Evolutionary conservation across 2,888 invertebrate genomes (phyloP).

Genomic region (Parnassius apollo): DNA sequence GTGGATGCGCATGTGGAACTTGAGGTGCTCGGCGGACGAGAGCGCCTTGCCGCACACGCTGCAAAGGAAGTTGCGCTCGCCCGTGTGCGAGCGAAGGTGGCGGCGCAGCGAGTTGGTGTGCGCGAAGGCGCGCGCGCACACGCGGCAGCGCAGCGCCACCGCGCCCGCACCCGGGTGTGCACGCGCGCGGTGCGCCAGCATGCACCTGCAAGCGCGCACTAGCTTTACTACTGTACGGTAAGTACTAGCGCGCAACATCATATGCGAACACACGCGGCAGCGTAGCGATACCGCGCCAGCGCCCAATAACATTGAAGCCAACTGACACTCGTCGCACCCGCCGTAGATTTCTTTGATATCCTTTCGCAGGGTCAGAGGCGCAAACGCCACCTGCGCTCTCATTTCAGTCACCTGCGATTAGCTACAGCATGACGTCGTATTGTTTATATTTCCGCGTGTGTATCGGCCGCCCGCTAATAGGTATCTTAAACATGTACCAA

Average conservation of each 20-base stretch:
- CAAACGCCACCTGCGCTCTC: too few species aligned
- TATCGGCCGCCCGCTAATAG: too few species aligned
- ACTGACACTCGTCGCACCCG: too few species aligned
- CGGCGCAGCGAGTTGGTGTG: conserved; percentile 75
- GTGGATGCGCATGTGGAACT: conserved; percentile 83
- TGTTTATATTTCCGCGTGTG: too few species aligned
- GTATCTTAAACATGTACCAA: too few species aligned
- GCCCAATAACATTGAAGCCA: conserved; percentile 41
- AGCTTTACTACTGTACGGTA: background rate
- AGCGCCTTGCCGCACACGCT: conserved; percentile 83
- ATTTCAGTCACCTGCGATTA: too few species aligned
- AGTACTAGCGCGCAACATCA: background rate
- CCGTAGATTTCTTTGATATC: too few species aligned
- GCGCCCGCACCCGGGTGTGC: conserved; percentile 62
- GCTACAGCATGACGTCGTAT: too few species aligned
- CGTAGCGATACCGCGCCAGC: conserved; percentile 62
- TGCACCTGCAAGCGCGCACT: conserved; percentile 42
- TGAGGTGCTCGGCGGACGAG: conserved; percentile 80
- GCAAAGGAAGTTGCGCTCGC: conserved; percentile 80
- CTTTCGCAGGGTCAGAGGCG: too few species aligned
- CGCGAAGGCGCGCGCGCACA: conserved; percentile 72
- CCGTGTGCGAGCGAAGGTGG: conserved; percentile 70
- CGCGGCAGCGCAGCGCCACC: conserved; percentile 66
- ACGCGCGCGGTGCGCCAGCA: conserved; percentile 62
- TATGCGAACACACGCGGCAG: conserved; percentile 44